Evolutionary conservation across 1,140 invertebrate genomes (phyloP), one percentile per base, ranked within the genome.

Genomic region (Neodiprion fabricii): DNA sequence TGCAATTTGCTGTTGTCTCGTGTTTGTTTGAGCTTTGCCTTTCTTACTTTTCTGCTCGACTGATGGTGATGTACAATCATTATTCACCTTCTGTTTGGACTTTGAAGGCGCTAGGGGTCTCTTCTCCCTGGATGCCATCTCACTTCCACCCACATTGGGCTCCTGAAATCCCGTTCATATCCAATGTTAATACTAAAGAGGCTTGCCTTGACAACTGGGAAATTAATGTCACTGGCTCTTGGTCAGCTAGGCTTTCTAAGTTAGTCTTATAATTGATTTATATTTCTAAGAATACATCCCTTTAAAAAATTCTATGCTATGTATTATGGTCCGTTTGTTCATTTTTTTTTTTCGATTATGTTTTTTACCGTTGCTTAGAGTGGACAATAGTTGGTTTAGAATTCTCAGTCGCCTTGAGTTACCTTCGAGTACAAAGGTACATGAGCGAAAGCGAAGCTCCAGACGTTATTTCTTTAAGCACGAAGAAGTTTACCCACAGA

Each of bases 51-150:
- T 88, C 71, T 77, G 79, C 40, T 86, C 83, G 23, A 81, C 78
- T 9, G 84, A 80, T 17, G 53, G 76, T 78, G 82, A 77, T 61
- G 83, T 80, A 73, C 81, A 81, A 76, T 86, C 85, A 82, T 86
- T 87, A 83, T 83, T 88, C 72, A 81, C 82, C 84, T 84, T 88
- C 83, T 87, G 86, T 79, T 88, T 89, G 72, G 85, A 81, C 84
- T 88, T 89, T 71, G 86, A 87, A 84, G 86, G 82, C 81, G 83
- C 85, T 89, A 88, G 83, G 86, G 86, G 83, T 88, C 84, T 88
- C 77, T 89, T 89, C 84, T 89, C 87, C 84, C 87, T 89, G 85
- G 87, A 89, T 89, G 87, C 87, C 87, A 89, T 89, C 84, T 89
- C 87, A 89, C 87, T 87, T 89, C 83, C 84, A 87, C 86, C 87